Conservation (phyloP, 2,797 vertebrate genomes). For the Scolopax rusticola region DNA sequence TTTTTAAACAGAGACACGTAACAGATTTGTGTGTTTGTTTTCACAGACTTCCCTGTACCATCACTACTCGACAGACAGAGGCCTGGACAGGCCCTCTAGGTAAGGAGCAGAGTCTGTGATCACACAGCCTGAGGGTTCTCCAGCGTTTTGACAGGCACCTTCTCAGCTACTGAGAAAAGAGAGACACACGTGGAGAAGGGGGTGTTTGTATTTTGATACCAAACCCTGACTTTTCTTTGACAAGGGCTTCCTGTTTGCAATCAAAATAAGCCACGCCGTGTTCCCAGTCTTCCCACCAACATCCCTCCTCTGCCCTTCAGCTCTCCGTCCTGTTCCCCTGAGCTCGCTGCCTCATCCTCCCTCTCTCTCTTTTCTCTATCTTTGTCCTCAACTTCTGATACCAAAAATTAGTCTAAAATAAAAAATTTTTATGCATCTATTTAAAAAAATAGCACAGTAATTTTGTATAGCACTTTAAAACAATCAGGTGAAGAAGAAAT, state of each 20-base stretch:
- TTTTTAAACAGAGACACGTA: neutral
- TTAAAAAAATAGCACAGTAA: neutral
- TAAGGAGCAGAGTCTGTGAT: conserved; percentile 73
- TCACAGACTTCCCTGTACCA: conserved; percentile 89
- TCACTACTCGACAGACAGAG: conserved; percentile 86
- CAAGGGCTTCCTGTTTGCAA: neutral
- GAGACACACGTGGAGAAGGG: neutral
- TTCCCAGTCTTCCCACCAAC: neutral
- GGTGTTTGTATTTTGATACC: neutral
- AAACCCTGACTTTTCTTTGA: neutral
- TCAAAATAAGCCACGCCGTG: neutral
- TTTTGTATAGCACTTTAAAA: neutral
- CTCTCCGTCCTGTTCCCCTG: neutral
- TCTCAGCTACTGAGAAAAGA: neutral
- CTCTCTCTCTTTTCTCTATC: neutral
- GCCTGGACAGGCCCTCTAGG: conserved; percentile 91
- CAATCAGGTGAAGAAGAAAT: neutral
- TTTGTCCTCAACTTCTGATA: neutral
- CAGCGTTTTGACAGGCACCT: neutral
- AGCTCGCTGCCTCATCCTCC: rapidly evolving
- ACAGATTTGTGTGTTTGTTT: conserved; percentile 72
- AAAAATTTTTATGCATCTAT: neutral
- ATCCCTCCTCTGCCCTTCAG: neutral
- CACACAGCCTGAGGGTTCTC: neutral
- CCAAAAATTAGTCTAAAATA: neutral